phyloP scores from a whole-genome alignment of 1,140 invertebrate genomes.

The Penaeus indicus region DNA sequence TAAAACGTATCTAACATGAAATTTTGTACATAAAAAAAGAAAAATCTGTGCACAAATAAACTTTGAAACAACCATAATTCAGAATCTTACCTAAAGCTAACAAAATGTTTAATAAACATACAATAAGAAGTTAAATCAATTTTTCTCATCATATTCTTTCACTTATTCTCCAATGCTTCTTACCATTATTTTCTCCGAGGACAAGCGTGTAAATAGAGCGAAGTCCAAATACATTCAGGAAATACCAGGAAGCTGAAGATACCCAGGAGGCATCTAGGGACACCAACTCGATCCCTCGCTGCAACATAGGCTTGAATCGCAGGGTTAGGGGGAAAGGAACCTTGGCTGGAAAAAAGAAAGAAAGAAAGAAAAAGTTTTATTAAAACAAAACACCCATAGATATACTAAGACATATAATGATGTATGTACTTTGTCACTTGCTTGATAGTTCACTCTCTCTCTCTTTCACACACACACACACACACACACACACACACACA shows the following conservation, averaged over 20 bases:
- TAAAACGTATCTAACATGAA: no score
- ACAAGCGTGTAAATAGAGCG: conserved; percentile 98
- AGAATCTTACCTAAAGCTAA: no score
- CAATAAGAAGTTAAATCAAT: no score
- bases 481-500: no score
- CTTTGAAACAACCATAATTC: no score
- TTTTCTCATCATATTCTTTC: no score
- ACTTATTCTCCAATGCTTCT: conserved; percentile 40
- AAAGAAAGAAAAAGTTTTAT: not conserved
- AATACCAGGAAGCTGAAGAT: conserved; percentile 99
- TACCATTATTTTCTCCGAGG: conserved; percentile 97
- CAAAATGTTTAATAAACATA: no score
- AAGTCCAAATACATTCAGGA: conserved; percentile 98
- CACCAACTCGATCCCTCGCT: conserved; percentile 94
- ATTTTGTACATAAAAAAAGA: no score
- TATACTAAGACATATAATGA: not conserved
- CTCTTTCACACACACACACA: no score
- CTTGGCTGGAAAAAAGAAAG: conserved; percentile 78
- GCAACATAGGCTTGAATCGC: conserved; percentile 99
- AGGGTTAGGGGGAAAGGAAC: conserved; percentile 98
- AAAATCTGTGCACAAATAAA: no score
- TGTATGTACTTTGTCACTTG: no score
- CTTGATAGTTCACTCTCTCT: no score
- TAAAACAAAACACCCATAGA: conserved; percentile 38
- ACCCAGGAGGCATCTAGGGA: conserved; percentile 99